These are phyloP conservation scores for Trichogramma pretiosum DNA, from an alignment of 1,140 invertebrate species.

Conservation along the genomic window DNA sequence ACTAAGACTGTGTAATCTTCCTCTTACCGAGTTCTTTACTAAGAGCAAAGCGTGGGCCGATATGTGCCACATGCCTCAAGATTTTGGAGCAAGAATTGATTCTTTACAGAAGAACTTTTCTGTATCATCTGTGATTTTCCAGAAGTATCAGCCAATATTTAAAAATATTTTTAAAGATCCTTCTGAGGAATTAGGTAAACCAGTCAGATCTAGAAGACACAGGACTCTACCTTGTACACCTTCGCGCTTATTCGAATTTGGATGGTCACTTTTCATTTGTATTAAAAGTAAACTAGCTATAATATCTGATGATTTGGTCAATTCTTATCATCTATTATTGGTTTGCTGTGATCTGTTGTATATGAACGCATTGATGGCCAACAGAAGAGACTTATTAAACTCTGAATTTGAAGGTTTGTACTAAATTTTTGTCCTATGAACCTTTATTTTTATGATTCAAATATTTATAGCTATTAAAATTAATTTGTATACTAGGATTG, in stretches of 20 bases:
- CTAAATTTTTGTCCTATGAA: conserved; percentile 1
- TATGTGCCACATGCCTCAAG: conserved; percentile 80
- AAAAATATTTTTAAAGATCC: conserved; percentile 68
- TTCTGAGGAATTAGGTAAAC: conserved; percentile 48
- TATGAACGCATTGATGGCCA: conserved; percentile 72
- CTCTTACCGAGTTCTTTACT: conserved; percentile 87
- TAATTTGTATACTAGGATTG: conserved; percentile 49
- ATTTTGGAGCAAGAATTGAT: conserved; percentile 78
- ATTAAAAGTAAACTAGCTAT: conserved; percentile 78
- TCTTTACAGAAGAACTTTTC: conserved; percentile 86
- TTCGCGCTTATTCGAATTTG: conserved; percentile 81
- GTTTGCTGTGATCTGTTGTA: conserved; percentile 87
- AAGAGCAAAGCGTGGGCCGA: conserved; percentile 95
- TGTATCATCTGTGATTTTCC: conserved; percentile 88
- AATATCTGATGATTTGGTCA: conserved; percentile 86
- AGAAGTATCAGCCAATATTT: conserved; percentile 88
- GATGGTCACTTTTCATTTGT: conserved; percentile 86
- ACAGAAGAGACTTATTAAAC: conserved; percentile 79
- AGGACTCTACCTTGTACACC: conserved; percentile 68
- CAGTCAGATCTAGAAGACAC: conserved; percentile 54
- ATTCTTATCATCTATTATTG: conserved; percentile 85
- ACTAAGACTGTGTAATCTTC: conserved; percentile 78
- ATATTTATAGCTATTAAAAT: background rate
- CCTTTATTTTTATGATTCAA: conserved; percentile 6
- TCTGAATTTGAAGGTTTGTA: conserved; percentile 66